Conservation (phyloP, 2,113 vertebrate species). For the Chascanopsetta lugubris region DNA sequence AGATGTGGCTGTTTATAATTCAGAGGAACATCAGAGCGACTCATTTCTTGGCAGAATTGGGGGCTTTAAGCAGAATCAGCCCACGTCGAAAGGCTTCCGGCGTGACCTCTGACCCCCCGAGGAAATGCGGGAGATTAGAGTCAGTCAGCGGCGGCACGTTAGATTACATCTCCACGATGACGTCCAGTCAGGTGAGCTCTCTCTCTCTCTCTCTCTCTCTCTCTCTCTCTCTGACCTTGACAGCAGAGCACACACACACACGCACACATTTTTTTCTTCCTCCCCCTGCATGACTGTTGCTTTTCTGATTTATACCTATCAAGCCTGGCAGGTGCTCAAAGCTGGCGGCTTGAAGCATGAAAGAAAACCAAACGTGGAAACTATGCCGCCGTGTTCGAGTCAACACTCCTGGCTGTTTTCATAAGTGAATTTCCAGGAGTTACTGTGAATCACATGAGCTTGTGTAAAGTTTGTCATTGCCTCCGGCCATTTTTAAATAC, state of each 20-base stretch:
- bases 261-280: slow-evolving; percentile 1
- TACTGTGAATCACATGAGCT: slow-evolving; percentile 1
- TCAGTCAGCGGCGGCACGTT: slow-evolving; percentile 20
- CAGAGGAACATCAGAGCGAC: too few relatives aligned
- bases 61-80: slow-evolving; percentile 12
- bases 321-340: slow-evolving; percentile 24
- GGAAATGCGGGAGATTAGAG: slow-evolving; percentile 37
- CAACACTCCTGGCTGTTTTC: slow-evolving; percentile 17
- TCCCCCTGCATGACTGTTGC: slow-evolving; percentile 17
- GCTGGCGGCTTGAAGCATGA: slow-evolving; percentile 37
- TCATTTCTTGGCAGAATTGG: neutral
- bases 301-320: slow-evolving; percentile 43
- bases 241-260: slow-evolving; percentile 2
- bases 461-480: slow-evolving; percentile 5
- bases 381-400: slow-evolving; percentile 6
- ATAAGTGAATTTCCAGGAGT: slow-evolving; percentile 16
- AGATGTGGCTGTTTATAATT: slow-evolving; percentile 24
- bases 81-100: slow-evolving; percentile 7
- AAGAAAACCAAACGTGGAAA: slow-evolving; percentile 37
- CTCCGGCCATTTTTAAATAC: neutral
- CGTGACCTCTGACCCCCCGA: slow-evolving; percentile 30
- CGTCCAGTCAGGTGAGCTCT: slow-evolving; percentile 21
- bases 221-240: slow-evolving; percentile 31
- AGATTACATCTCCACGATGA: slow-evolving; percentile 41
- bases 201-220: neutral